Evolutionary conservation across 1,140 invertebrate genomes (phyloP).

Genomic region (Euura lappo): DNA sequence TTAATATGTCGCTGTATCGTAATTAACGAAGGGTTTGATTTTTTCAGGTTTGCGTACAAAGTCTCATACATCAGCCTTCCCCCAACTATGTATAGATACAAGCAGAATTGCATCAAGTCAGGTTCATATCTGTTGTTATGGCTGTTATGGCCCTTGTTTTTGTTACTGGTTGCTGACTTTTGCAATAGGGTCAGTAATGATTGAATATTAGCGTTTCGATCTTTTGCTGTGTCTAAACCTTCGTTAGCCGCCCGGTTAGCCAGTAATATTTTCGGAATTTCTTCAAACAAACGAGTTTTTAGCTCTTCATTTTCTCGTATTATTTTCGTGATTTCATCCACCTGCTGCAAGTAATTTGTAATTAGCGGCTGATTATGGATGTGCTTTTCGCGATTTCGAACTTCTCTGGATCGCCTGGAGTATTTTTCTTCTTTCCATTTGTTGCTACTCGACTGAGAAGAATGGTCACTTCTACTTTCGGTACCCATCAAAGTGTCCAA

Average conservation of each 20-base stretch:
- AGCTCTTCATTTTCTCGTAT: constrained; percentile 1
- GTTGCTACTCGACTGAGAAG: neutral
- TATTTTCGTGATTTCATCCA: constrained; percentile 1
- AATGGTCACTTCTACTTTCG: too few relatives aligned
- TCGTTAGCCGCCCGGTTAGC: neutral
- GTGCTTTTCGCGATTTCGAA: neutral
- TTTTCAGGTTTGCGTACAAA: constrained; percentile 1
- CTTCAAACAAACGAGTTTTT: neutral
- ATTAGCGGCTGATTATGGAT: neutral
- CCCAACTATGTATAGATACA: constrained; percentile 3
- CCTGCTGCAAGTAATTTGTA: neutral
- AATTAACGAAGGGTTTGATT: neutral
- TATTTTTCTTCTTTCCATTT: constrained; percentile 1
- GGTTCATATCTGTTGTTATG: neutral
- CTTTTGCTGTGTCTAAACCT: neutral
- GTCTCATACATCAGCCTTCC: neutral
- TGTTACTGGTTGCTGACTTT: neutral
- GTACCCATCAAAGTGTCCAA: too few relatives aligned
- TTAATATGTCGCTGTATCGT: neutral
- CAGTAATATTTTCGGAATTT: neutral
- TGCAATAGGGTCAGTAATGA: neutral
- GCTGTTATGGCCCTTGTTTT: neutral
- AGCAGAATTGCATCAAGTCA: neutral
- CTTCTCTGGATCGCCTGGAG: neutral
- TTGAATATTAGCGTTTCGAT: neutral